Evolutionary conservation across 2,797 vertebrate genomes (phyloP), one percentile per base, ranked within the genome.

Genomic region (Calcarius lapponicus): DNA sequence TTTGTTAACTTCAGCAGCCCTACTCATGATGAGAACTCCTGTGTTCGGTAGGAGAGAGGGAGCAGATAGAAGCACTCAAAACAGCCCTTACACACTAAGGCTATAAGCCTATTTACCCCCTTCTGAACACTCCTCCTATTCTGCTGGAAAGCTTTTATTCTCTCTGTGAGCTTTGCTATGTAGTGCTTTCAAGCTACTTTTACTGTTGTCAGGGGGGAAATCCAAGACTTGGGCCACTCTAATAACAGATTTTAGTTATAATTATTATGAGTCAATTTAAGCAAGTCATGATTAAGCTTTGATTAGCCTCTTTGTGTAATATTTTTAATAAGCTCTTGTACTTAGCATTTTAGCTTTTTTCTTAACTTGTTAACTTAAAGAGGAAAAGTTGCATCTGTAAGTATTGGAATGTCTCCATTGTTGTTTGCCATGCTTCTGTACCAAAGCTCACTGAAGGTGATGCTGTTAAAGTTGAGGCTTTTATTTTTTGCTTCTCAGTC

Each of bases 11-110:
- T 38, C 0, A 1, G 67, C 45, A 80, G 57, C 0, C 0, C 31
- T 0, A 2, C 45, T 48, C 31, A 2, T 47, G 0, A 0, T 38
- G 66, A 65, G 25, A 79, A 18, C 29, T 29, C 13, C 50, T 31
- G 28, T 4, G 8, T 34, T 71, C 36, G 54, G 65, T 83, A 57
- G 53, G 57, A 91, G 85, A 70, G 22, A 79, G 12, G 13, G 64
- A 93, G 48, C 25, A 71, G 40, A 36, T 3, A 83, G 25, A 22
- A 62, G 45, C 51, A 32, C 36, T 72, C 83, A 67, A 34, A 92
- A 87, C 29, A 92, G 36, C 61, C 48, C 26, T 74, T 61, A 32
- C 1, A 0, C 67, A 34, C 31, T 71, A 28, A 78, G 71, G 31
- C 34, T 32, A 26, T 36, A 75, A 91, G 25, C 58, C 60, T 51